Conservation (phyloP, 1,140 invertebrate species). For the Cydia splendana region DNA sequence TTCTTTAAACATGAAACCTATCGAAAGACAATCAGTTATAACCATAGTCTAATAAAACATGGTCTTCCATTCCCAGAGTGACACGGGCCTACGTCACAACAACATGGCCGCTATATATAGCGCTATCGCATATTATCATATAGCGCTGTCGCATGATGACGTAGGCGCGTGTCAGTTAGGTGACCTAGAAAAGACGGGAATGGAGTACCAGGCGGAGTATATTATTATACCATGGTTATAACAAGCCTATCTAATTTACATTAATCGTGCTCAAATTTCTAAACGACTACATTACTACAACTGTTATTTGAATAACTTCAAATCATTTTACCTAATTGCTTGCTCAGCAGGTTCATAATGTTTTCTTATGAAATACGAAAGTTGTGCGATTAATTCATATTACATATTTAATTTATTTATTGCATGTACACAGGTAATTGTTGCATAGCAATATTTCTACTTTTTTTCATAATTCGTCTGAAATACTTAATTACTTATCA, state of each 20-base stretch:
- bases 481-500: neutral
- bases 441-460: neutral
- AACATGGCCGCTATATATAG: too few species aligned
- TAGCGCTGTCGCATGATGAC: too few species aligned
- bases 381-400: slow-evolving; percentile 3
- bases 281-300: slow-evolving; percentile 9
- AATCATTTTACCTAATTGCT: slow-evolving; percentile 24
- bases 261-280: neutral
- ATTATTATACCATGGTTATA: too few species aligned
- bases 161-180: too few species aligned
- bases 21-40: slow-evolving; percentile 9
- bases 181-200: too few species aligned
- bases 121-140: too few species aligned
- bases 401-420: neutral
- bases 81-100: too few species aligned
- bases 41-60: too few species aligned
- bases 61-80: too few species aligned
- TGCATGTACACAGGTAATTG: neutral
- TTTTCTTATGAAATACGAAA: slow-evolving; percentile 18
- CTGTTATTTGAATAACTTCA: slow-evolving; percentile 27
- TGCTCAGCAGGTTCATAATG: neutral
- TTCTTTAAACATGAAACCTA: slow-evolving; percentile 22
- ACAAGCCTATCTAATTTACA: neutral
- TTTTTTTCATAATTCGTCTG: slow-evolving; percentile 2
- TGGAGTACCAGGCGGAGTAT: too few species aligned